phyloP scores from a whole-genome alignment of 2,888 invertebrate species.

The Clistopyga incitator region DNA sequence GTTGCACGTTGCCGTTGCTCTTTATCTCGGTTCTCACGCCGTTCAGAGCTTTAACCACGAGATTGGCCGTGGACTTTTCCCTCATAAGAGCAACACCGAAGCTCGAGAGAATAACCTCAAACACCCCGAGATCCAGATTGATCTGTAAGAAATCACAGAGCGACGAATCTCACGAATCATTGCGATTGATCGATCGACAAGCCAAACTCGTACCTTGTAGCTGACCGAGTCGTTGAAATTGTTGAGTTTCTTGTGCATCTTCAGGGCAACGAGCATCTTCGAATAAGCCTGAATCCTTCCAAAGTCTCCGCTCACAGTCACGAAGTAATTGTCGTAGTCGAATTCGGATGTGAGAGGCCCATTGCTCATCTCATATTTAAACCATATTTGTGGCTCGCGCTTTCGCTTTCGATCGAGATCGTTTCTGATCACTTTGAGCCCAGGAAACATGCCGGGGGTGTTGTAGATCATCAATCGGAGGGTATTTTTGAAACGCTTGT shows the following conservation, averaged over 20 bases:
- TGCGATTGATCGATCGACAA: not conserved
- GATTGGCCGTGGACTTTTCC: constrained; percentile 65
- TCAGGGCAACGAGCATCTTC: constrained; percentile 72
- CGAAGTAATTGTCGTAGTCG: constrained; percentile 73
- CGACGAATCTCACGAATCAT: not conserved
- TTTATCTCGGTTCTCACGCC: constrained; percentile 71
- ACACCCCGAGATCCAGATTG: constrained; percentile 71
- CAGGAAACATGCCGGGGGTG: constrained; percentile 71
- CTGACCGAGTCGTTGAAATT: constrained; percentile 72
- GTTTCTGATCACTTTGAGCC: constrained; percentile 71
- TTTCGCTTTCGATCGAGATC: constrained; percentile 72
- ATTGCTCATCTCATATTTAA: constrained; percentile 66
- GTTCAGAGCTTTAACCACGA: constrained; percentile 69
- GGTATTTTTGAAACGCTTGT: constrained; percentile 71
- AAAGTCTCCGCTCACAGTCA: constrained; percentile 70
- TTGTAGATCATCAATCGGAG: constrained; percentile 71
- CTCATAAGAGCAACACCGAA: constrained; percentile 71
- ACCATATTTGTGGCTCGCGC: constrained; percentile 71
- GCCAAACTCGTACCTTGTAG: constrained; percentile 66
- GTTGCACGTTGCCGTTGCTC: constrained; percentile 65
- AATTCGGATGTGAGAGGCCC: constrained; percentile 70
- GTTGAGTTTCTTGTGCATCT: constrained; percentile 72
- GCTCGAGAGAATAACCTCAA: constrained; percentile 72
- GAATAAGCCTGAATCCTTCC: constrained; percentile 70
- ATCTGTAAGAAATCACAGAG: constrained; percentile 56